A percentile compares a stretch with the other conserved stretches of the same genome.
These are phyloP conservation scores for Dasyornis broadbenti DNA, from an alignment of 2,113 vertebrate genomes.

Conservation along the genomic window DNA sequence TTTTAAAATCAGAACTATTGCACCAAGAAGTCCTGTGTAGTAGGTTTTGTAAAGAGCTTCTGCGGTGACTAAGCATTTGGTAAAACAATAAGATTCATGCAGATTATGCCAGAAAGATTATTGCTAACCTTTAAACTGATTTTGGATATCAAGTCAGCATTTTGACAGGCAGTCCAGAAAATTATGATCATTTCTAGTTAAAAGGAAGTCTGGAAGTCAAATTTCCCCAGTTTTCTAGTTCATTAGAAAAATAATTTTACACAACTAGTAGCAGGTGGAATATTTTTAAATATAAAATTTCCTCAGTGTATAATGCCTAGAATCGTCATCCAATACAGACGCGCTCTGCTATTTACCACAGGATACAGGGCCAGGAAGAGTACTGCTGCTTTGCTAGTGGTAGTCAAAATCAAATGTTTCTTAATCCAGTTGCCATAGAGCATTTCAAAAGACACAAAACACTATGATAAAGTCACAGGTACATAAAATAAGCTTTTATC, in stretches of 20 bases:
- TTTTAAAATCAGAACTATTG: constrained; percentile 64
- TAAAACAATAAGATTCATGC: constrained; percentile 54
- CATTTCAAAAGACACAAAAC: not conserved
- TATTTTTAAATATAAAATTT: not conserved
- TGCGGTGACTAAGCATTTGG: constrained; percentile 61
- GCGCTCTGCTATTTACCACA: not conserved
- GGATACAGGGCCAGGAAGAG: not conserved
- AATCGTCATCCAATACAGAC: not conserved
- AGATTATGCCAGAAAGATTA: constrained; percentile 53
- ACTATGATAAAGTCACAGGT: not conserved
- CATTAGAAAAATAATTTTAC: not conserved
- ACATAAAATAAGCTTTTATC: not conserved
- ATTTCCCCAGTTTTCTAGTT: not conserved
- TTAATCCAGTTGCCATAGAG: not conserved
- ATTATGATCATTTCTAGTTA: not conserved
- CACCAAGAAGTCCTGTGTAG: constrained; percentile 10
- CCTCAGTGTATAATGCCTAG: not conserved
- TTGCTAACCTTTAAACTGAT: constrained; percentile 27
- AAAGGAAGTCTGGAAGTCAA: not conserved
- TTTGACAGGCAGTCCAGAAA: constrained; percentile 24
- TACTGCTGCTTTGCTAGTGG: not conserved
- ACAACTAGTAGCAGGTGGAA: not conserved
- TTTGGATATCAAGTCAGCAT: constrained; percentile 26
- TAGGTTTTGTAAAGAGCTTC: constrained; percentile 59
- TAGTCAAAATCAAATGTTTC: not conserved